Evolutionary conservation across 2,113 vertebrate species (phyloP), one percentile per base, ranked within the genome.

Genomic region (Dicentrarchus labrax): DNA sequence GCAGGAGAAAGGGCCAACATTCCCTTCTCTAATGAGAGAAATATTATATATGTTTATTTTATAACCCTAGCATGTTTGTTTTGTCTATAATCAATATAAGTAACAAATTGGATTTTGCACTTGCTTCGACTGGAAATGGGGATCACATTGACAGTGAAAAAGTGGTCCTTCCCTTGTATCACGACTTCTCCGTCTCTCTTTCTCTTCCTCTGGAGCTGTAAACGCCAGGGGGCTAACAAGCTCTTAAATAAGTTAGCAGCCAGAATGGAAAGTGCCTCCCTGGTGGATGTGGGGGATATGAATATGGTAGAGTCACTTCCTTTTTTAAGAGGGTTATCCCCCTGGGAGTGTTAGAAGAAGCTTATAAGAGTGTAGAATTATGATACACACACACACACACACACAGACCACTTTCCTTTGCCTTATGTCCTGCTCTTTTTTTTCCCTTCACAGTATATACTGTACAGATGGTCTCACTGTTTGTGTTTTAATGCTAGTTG

Each of bases 241-340:
- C 86, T 89, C 62, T 89, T 89, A 82, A 91, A 93, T 90, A 93
- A 89, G 90, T 90, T 43, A 90, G 71, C 82, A 84, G 56, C 12
- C 79, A 73, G 66, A 86, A 84, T 72, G 77, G 85, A 85, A 82
- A 41, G 79, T 56, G 70, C 65, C 47, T 72, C 83, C 65, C 68
- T 59, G 13, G 71, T 87, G 79, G 19, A 80, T 21, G n/a, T 15
- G 38, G 48, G 78, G 47, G 48, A 56, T 19, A 65, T 47, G 64
- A 83, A 57, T 62, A 74, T 74, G 71, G 67, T 51, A 19, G 47
- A 82, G 77, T 79, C 61, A 30, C 82, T 91, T 89, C 78, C 72
- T 75, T 80, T 30, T 80, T 78, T 84, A 84, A 88, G 75, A 76
- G 59, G 62, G 64, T 65, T 72, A 45, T 84, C 68, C 79, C 57